Evolutionary conservation across 2,888 invertebrate species (phyloP), one percentile per base, ranked within the genome.

Genomic region (Amiota communis): DNA sequence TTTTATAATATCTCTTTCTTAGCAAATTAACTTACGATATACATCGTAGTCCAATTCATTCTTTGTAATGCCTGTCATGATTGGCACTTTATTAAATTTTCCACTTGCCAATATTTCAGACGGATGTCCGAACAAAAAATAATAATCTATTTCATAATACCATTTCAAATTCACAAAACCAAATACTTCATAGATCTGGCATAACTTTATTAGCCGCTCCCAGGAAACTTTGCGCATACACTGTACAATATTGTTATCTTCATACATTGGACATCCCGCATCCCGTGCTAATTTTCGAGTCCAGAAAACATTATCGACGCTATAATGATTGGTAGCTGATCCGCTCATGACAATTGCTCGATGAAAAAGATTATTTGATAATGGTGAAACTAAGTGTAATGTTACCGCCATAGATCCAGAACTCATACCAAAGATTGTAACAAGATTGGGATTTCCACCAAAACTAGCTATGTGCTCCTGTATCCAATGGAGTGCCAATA

Each of bases 321-420:
- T 89, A 77, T 88, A 90, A 47, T 92, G 91, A 53, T 90, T 90
- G 0, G 91, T 89, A 0, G 91, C 90, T 0, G 93, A 91, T 0
- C 92, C 93, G 78, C 94, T 94, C 92, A 93, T 92, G 0, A 92
- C 91, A 13, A 94, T 92, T 0, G 91, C 94, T 56, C 92, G 91
- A 81, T 94, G 94, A 88, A 95, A 95, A 0, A 95, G 81, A 87
- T 92, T 92, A 84, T 88, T 89, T 0, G 93, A 92, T 90, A 94
- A 91, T 0, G 93, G 93, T 0, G 94, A 94, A 1, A 91, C 90
- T 88, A 93, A 87, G 68, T 91, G 91, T 63, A 91, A 81, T 63
- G 90, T 87, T 2, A 91, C 90, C 6, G 91, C 91, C 80, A 87
- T 88, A 1, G 90, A 86, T 0, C 92, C 92, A 0, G 91, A 90